Evolutionary conservation across 2,113 vertebrate genomes (phyloP), one percentile per base, ranked within the genome.

Genomic region (Dasypus novemcinctus): DNA sequence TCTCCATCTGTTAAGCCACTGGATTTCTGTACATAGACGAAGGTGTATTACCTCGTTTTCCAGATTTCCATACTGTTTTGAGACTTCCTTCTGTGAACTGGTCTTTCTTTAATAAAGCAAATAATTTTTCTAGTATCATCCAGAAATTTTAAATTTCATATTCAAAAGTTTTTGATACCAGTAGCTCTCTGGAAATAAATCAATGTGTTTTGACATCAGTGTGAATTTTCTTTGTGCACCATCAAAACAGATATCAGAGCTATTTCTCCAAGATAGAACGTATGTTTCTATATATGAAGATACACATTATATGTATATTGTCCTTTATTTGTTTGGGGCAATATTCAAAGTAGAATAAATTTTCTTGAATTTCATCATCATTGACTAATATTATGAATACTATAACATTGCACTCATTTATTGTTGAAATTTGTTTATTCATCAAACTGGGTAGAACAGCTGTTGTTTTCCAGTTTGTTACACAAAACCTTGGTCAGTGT

Each of bases 351-450:
- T 63, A n/a, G 52, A 96, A 95, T 81, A 61, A 43, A 43, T 64
- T 57, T 43, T 80, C 38, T 78, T 43, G n/a, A 81, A 76, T 89
- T 91, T 96, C 29, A 69, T 69, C 63, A 25, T 84, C 25, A 57
- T 87, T 79, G 84, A 66, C 11, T 74, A 83, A 84, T 87, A 46
- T 87, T 90, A 41, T 7, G 46, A 63, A 68, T 64, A 36, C 6
- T 90, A 33, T 4, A 61, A 7, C 15, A 4, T 86, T 79, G 43
- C 36, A 68, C 31, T 74, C 36, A 68, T n/a, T 74, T 72, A 54
- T 49, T 89, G 46, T 87, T 87, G 75, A 93, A 91, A 78, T 91
- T 81, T 64, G 29, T 92, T 87, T 91, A 78, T 82, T 89, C 21
- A 74, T 85, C 61, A 78, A 61, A n/a, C 63, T 90, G 57, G 2